phyloP scores from a whole-genome alignment of 2,113 vertebrate genomes.

The Sander vitreus region DNA sequence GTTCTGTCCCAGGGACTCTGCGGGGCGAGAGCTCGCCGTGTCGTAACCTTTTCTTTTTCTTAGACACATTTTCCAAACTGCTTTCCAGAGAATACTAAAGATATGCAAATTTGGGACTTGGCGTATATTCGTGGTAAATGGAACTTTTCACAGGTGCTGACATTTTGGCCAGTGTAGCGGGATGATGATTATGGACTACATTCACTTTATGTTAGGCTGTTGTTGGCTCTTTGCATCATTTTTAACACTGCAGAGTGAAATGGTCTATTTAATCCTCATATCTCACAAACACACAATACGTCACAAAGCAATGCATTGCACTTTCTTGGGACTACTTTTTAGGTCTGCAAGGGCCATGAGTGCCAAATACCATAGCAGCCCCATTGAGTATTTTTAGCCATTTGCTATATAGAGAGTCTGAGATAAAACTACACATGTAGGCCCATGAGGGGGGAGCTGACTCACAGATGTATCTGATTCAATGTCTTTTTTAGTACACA shows the following conservation, averaged over 20 bases:
- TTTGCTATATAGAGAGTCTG: neutral
- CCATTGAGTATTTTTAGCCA: constrained; percentile 16
- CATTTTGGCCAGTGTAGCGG: constrained; percentile 51
- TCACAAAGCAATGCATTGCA: neutral
- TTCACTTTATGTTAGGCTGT: constrained; percentile 13
- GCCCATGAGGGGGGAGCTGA: neutral
- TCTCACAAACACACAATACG: constrained; percentile 19
- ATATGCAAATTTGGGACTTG: constrained; percentile 48
- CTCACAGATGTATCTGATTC: constrained; percentile 15
- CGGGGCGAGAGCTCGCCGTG: neutral
- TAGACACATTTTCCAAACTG: constrained; percentile 27
- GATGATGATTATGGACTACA: constrained; percentile 45
- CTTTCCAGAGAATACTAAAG: constrained; percentile 44
- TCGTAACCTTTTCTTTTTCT: constrained; percentile 27
- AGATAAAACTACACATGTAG: constrained; percentile 10
- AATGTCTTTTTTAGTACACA: constrained; percentile 16
- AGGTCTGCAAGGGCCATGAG: neutral
- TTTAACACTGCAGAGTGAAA: neutral
- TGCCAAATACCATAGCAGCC: neutral
- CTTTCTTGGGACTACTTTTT: constrained; percentile 4
- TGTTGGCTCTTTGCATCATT: constrained; percentile 8
- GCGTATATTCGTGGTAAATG: constrained; percentile 26
- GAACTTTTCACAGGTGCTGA: constrained; percentile 54
- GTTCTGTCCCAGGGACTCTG: constrained; percentile 27
- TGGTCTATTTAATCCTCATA: constrained; percentile 10